phyloP scores from a whole-genome alignment of 2,888 invertebrate genomes.

The Caenorhabditis sp. region DNA sequence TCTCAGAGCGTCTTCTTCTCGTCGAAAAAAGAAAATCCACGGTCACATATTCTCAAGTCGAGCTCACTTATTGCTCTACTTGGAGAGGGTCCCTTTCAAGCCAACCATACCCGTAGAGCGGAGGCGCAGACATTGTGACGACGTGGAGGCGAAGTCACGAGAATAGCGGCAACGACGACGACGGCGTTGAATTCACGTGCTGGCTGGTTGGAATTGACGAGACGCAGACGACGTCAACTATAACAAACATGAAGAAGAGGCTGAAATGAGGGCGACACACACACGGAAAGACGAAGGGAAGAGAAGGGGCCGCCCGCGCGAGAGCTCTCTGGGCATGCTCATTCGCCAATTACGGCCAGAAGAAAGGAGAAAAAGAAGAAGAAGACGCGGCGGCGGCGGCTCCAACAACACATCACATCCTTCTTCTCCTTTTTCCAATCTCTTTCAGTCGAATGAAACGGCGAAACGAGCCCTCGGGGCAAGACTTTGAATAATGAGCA shows the following conservation, averaged over 20 bases:
- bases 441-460: conserved; percentile 9
- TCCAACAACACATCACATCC: conserved; percentile 15
- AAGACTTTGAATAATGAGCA: conserved; percentile 33
- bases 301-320: conserved; percentile 7
- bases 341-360: conserved; percentile 33
- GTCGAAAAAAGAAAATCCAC: not conserved
- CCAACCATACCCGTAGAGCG: conserved; percentile 33
- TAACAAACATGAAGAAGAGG: conserved; percentile 20
- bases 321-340: conserved; percentile 20
- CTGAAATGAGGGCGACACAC: conserved; percentile 31
- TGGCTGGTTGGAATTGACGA: conserved; percentile 10
- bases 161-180: conserved; percentile 17
- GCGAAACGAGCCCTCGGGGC: conserved; percentile 17
- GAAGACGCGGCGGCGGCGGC: conserved; percentile 4
- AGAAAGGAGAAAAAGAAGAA: conserved; percentile 6
- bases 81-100: not conserved
- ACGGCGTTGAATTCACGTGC: conserved; percentile 27
- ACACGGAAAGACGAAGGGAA: not conserved
- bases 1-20: no score
- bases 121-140: conserved; percentile 23
- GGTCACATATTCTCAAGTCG: not conserved
- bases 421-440: conserved; percentile 7
- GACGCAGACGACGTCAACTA: conserved; percentile 39
- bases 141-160: conserved; percentile 34
- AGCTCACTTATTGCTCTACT: conserved; percentile 2